These are phyloP conservation scores for Magallana angulata DNA, from an alignment of 1,140 invertebrate genomes.

Conservation along the genomic window DNA sequence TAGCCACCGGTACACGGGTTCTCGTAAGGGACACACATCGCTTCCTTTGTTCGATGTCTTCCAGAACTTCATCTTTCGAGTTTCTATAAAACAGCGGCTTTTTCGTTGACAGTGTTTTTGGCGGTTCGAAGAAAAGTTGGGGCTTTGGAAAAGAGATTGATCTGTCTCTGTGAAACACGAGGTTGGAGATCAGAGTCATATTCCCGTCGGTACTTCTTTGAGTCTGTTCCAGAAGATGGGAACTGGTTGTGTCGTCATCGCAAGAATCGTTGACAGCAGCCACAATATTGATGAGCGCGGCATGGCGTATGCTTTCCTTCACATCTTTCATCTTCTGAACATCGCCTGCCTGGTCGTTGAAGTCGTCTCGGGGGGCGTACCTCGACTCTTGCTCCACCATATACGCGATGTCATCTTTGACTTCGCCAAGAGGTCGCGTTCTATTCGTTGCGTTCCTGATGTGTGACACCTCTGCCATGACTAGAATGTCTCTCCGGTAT, in stretches of 20 bases:
- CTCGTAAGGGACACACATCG: constrained; percentile 39
- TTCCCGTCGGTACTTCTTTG: constrained; percentile 12
- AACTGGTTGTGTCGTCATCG: neutral
- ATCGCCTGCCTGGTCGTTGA: constrained; percentile 28
- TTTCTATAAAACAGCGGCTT: constrained; percentile 55
- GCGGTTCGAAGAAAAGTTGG: constrained; percentile 50
- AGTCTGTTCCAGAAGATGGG: constrained; percentile 16
- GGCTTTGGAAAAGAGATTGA: constrained; percentile 57
- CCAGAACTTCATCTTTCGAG: constrained; percentile 42
- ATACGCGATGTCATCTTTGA: constrained; percentile 44
- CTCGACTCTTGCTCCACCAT: constrained; percentile 10
- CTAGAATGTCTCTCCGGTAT: neutral
- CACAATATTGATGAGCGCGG: constrained; percentile 56
- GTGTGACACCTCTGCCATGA: constrained; percentile 51
- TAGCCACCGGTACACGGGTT: constrained; percentile 15
- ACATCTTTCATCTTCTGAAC: constrained; percentile 45
- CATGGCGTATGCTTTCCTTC: constrained; percentile 49
- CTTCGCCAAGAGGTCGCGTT: constrained; percentile 49
- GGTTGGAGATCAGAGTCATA: constrained; percentile 49
- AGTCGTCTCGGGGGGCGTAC: constrained; percentile 9
- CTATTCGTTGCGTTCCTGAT: constrained; percentile 42
- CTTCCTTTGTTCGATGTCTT: constrained; percentile 49
- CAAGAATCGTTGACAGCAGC: constrained; percentile 50
- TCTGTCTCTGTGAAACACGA: constrained; percentile 53
- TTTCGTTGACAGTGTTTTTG: constrained; percentile 53